Evolutionary conservation across 2,888 invertebrate species (phyloP).

Genomic region (Spilarctia lutea): DNA sequence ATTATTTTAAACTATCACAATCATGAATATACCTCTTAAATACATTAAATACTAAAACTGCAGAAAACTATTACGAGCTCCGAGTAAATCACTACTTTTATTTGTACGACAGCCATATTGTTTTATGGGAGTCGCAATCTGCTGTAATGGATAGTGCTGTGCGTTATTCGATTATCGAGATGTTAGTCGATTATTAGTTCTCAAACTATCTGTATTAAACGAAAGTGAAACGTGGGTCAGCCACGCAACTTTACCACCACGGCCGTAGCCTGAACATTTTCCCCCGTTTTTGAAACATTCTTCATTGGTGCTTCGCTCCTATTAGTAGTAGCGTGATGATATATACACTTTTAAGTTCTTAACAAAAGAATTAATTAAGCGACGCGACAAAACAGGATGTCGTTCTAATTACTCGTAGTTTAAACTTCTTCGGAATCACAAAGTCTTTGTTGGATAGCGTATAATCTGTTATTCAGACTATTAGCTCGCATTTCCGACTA

Average conservation of each 20-base stretch:
- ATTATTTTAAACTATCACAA: too few species aligned
- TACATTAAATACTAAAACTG: neutral
- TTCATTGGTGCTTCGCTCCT: too few species aligned
- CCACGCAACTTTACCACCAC: too few species aligned
- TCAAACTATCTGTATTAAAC: neutral
- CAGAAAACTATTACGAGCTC: slow-evolving; percentile 39
- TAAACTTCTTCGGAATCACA: neutral
- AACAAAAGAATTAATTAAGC: slow-evolving; percentile 15
- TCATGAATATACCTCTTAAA: neutral
- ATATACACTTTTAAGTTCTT: neutral
- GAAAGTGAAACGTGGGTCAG: too few species aligned
- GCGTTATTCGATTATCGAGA: slow-evolving; percentile 23
- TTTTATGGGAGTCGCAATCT: slow-evolving; percentile 62
- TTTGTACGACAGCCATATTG: slow-evolving; percentile 53
- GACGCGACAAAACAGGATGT: neutral
- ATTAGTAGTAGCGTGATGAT: too few species aligned
- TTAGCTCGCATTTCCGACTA: neutral
- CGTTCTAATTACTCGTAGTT: slow-evolving; percentile 4
- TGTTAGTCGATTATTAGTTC: slow-evolving; percentile 15
- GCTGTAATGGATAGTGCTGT: slow-evolving; percentile 52
- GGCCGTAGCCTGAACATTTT: too few species aligned
- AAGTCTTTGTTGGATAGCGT: neutral
- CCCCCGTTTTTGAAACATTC: too few species aligned
- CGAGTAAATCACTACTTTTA: slow-evolving; percentile 53
- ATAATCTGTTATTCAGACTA: neutral